These are phyloP conservation scores for Anguilla obscura DNA, from an alignment of 2,797 vertebrate genomes.

Conservation along the genomic window DNA sequence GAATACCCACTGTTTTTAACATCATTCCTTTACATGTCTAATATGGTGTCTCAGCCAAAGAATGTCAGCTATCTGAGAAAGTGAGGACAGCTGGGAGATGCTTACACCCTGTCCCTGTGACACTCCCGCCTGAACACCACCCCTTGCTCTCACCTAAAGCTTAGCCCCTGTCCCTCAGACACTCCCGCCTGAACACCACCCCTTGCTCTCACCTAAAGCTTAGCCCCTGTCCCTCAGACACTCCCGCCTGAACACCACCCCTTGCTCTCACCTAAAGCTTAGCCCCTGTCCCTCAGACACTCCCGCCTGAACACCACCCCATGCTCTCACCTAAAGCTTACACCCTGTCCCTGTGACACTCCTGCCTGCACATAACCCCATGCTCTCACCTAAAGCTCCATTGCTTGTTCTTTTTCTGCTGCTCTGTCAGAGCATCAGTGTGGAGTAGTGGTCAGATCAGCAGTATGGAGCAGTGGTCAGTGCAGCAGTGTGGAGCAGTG, in stretches of 20 bases:
- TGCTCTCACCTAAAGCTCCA: neutral
- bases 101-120: neutral
- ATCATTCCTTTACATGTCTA: neutral
- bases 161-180: too few relatives aligned
- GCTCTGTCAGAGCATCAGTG: neutral
- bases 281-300: too few relatives aligned
- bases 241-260: neutral
- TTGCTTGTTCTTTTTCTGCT: neutral
- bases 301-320: neutral
- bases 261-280: neutral
- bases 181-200: neutral
- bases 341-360: neutral
- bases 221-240: too few relatives aligned
- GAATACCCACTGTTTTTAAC: slow-evolving; percentile 16
- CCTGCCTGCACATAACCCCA: neutral
- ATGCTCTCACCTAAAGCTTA: neutral
- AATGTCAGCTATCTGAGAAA: neutral
- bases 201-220: neutral
- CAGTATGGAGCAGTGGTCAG: neutral
- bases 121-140: neutral
- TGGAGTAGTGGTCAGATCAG: neutral
- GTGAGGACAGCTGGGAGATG: neutral
- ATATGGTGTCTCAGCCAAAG: slow-evolving; percentile 6
- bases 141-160: neutral
- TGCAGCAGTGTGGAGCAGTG: neutral